Evolutionary conservation across 1,140 invertebrate species (phyloP), one percentile per base, ranked within the genome.

Genomic region (Musca domestica): DNA sequence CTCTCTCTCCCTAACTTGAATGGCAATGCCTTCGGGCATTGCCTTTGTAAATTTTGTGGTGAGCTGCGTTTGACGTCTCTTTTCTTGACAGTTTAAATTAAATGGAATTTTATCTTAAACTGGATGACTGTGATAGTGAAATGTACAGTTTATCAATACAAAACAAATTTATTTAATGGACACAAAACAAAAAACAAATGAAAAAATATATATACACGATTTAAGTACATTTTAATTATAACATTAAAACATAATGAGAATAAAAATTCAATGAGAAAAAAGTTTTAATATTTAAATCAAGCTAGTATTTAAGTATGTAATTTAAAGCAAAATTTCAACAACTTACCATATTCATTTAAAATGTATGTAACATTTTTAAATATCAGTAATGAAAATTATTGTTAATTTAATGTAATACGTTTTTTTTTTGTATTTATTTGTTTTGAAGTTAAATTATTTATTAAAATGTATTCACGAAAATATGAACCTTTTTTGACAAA

Each of bases 101-200:
- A 65, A 54, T 68, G 56, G 48, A 49, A 9, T 61, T 70, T 76
- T 71, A 67, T 75, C 75, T 76, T 69, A 69, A 76, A 75, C 74
- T 79, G 77, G 76, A 77, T 77, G 77, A 80, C 77, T 80, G 77
- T 80, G 77, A 80, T 80, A 80, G 77, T 77, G 77, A 76, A 79
- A 77, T 79, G 77, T 79, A 79, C 77, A 77, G 76, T 79, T 77
- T 72, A 76, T 54, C 27, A 70, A 72, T 70, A 66, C 67, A 64
- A 52, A 69, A 70, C n/a, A n/a, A n/a, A n/a, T n/a, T n/a, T 48
- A 65, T 34, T 20, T 63, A 22, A 23, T 25, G 25, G 7, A 20
- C 22, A 56, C 52, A 66, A n/a, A 3, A 41, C 34, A 41, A 41
- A 41, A 41, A 41, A 30, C 27, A 30, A 9, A 3, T 41, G n/a